Base-by-base conservation (phyloP, 2,888 invertebrate species). In the Eilema griseolum region DNA sequence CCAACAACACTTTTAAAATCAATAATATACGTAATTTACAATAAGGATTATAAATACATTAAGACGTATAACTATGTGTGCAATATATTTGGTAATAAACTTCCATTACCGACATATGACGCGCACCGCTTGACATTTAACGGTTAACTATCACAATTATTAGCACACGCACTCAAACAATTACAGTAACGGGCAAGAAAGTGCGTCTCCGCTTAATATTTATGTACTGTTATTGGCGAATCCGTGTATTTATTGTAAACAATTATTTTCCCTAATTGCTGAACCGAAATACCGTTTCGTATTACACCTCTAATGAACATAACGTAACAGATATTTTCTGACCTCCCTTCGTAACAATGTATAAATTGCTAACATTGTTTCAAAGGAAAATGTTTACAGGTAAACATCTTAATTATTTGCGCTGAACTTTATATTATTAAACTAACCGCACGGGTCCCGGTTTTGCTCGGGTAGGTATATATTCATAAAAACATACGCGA, bases 311-410 rank as follows among this genome's bases (percentile, higher is more conserved):
- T 95, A 95, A 95, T 94, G 95, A 95, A 92, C 91, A 89, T 87
- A 92, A 92, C 87, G 95, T 91, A 94, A 95, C 87, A 89, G 94
- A 95, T 94, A 95, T 92, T 94, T 93, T 93, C 92, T 90, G 90
- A 93, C 90, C 90, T 90, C 83, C 83, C 82, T 83, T 88, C 87
- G 89, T 88, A 87, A 86, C 81, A 76, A 83, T 81, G 83, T 82
- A 84, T 83, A 89, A 90, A 90, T 91, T 72, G 76, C 80, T 80
- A 76, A 85, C 86, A 83, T 88, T 83, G 85, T 88, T 86, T 81
- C 76, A 77, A 84, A 83, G 82, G 80, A 82, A 85, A 86, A 83
- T 72, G 71, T 81, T 66, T 75, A 65, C 70, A 76, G 71, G 73
- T 70, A 75, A 75, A 76, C 70, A 71, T 81, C 77, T 80, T 80